These are phyloP conservation scores for Hycleus phaleratus DNA, from an alignment of 1,140 invertebrate species.

Conservation along the genomic window DNA sequence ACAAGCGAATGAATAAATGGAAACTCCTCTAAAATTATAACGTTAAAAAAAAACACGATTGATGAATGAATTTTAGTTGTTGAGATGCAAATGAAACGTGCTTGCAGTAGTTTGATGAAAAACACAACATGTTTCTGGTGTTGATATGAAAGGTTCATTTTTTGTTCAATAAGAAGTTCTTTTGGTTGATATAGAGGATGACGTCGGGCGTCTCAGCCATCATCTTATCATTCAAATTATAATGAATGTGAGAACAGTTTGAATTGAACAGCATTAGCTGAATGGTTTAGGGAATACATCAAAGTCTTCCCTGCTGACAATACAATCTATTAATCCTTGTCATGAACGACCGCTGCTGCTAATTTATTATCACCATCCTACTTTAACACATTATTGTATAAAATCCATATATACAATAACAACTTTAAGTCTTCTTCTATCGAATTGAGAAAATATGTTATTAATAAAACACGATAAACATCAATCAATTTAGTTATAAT, in stretches of 20 bases:
- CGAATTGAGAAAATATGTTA: slow-evolving; percentile 23
- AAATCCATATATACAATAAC: neutral
- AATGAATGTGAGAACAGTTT: slow-evolving; percentile 38
- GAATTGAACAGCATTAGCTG: slow-evolving; percentile 33
- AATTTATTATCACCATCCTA: slow-evolving; percentile 35
- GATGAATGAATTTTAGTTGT: no score
- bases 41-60: no score
- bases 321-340: slow-evolving; percentile 40
- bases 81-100: no score
- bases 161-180: no score
- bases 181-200: no score
- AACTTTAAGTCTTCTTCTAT: slow-evolving; percentile 17
- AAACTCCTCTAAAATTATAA: no score
- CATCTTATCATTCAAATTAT: slow-evolving; percentile 15
- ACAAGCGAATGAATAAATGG: no score
- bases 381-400: slow-evolving; percentile 1
- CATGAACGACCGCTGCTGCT: slow-evolving; percentile 31
- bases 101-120: no score
- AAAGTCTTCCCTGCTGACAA: slow-evolving; percentile 38
- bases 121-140: no score
- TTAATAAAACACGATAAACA: slow-evolving; percentile 29
- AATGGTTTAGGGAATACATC: slow-evolving; percentile 35
- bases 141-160: no score
- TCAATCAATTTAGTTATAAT: slow-evolving; percentile 31
- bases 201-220: no score